These are phyloP conservation scores for Thyatira batis DNA, from an alignment of 2,888 invertebrate species.

Conservation along the genomic window DNA sequence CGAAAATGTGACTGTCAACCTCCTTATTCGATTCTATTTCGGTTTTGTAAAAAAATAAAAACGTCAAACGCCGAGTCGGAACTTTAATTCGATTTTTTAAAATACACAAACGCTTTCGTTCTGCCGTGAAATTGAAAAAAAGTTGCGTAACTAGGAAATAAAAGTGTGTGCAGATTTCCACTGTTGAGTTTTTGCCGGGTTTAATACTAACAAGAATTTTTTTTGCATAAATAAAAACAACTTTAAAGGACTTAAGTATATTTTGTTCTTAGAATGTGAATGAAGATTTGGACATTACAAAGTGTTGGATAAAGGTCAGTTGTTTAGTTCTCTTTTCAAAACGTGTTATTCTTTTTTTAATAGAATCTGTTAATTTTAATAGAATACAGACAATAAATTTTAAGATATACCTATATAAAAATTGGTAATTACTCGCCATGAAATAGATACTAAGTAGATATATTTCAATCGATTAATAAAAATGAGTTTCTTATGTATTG, in stretches of 20 bases:
- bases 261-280: not conserved
- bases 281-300: not conserved
- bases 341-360: not conserved
- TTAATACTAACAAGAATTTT: not conserved
- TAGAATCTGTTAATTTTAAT: too few relatives aligned
- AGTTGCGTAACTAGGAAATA: conserved; percentile 54
- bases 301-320: conserved; percentile 1
- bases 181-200: not conserved
- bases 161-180: conserved; percentile 37
- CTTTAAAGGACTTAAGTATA: not conserved
- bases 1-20: conserved; percentile 51
- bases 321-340: not conserved
- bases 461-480: too few relatives aligned
- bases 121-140: conserved; percentile 66
- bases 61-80: not conserved
- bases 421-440: too few relatives aligned
- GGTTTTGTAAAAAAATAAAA: conserved; percentile 21
- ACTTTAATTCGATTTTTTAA: conserved; percentile 13
- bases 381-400: too few relatives aligned
- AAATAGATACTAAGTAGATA: too few relatives aligned
- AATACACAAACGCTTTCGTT: conserved; percentile 13
- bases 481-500: too few relatives aligned
- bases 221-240: not conserved
- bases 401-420: too few relatives aligned
- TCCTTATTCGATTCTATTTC: conserved; percentile 26